A percentile compares a stretch with the other conserved stretches of the same genome.
Conservation (phyloP, 2,888 invertebrate genomes). For the Branchinecta sandiegonensis region DNA sequence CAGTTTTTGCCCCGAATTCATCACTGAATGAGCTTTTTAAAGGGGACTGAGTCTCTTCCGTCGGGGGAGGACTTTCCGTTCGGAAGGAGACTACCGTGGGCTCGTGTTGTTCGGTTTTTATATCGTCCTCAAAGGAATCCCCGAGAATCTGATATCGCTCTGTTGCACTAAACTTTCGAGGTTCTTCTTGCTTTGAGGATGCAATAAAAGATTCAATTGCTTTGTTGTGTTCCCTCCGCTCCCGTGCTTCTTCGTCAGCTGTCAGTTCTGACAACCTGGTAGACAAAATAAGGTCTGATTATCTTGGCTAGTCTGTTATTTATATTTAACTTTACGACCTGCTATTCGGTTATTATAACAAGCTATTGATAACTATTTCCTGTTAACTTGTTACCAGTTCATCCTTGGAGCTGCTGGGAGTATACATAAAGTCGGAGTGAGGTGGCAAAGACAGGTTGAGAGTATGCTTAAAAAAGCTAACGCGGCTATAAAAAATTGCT, state of each 20-base stretch:
- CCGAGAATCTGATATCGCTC: constrained; percentile 29
- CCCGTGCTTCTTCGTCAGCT: constrained; percentile 1
- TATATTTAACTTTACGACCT: no score
- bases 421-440: no score
- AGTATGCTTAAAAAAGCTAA: no score
- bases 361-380: no score
- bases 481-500: no score
- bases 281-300: neutral
- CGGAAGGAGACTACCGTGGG: constrained; percentile 13
- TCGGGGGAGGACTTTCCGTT: neutral
- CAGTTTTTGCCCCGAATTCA: constrained; percentile 33
- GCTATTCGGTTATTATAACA: no score
- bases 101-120: constrained; percentile 24
- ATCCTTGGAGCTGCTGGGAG: no score
- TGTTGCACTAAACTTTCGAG: constrained; percentile 27
- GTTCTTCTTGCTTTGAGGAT: neutral
- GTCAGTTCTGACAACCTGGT: neutral
- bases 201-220: neutral
- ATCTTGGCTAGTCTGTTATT: no score
- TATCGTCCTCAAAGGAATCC: constrained; percentile 30
- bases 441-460: no score
- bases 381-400: no score
- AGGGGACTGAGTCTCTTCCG: constrained; percentile 32
- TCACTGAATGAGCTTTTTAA: no score
- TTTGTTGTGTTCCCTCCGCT: neutral